phyloP scores from a whole-genome alignment of 2,113 vertebrate genomes.

The Cynoglossus semilaevis region DNA sequence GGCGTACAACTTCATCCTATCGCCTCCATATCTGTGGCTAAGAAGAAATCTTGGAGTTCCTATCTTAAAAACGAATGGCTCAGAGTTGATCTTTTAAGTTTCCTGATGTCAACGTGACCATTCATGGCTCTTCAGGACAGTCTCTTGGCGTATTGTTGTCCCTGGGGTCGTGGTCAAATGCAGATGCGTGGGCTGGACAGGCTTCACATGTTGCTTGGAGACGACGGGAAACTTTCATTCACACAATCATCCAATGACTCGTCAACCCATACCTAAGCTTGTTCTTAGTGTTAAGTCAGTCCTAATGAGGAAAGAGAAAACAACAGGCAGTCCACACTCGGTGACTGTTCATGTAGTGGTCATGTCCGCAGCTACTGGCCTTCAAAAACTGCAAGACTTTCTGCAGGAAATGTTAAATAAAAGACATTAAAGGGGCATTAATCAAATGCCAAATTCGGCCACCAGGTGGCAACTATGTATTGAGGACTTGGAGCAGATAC shows the following conservation, averaged over 20 bases:
- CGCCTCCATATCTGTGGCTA: slow-evolving; percentile 30
- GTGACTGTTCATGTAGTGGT: slow-evolving; percentile 31
- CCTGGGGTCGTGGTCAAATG: slow-evolving; percentile 43
- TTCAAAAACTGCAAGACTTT: slow-evolving; percentile 38
- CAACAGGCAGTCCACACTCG: slow-evolving; percentile 15
- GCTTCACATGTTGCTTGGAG: slow-evolving; percentile 23
- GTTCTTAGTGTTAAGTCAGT: slow-evolving; percentile 38
- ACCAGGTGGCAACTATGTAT: slow-evolving; percentile 61
- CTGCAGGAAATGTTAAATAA: slow-evolving; percentile 37
- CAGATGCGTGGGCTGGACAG: slow-evolving; percentile 45
- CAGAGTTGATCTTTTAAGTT: slow-evolving; percentile 36
- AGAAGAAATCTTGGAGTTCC: slow-evolving; percentile 11
- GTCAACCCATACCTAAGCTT: slow-evolving; percentile 49
- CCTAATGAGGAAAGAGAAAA: slow-evolving; percentile 36
- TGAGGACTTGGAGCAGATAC: slow-evolving; percentile 47
- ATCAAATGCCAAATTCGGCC: slow-evolving; percentile 56
- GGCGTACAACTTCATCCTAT: slow-evolving; percentile 36
- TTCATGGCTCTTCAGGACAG: slow-evolving; percentile 16
- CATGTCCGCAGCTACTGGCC: slow-evolving; percentile 51
- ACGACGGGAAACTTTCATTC: slow-evolving; percentile 26
- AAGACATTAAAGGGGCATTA: slow-evolving; percentile 45
- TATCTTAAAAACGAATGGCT: slow-evolving; percentile 41
- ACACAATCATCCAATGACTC: slow-evolving; percentile 44
- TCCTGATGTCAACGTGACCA: slow-evolving; percentile 27
- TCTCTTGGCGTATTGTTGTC: slow-evolving; percentile 45